Percentiles rank a stretch among this genome's conserved stretches.
Conservation (phyloP, 2,888 invertebrate genomes). For the Eristalinus sepulchralis region DNA sequence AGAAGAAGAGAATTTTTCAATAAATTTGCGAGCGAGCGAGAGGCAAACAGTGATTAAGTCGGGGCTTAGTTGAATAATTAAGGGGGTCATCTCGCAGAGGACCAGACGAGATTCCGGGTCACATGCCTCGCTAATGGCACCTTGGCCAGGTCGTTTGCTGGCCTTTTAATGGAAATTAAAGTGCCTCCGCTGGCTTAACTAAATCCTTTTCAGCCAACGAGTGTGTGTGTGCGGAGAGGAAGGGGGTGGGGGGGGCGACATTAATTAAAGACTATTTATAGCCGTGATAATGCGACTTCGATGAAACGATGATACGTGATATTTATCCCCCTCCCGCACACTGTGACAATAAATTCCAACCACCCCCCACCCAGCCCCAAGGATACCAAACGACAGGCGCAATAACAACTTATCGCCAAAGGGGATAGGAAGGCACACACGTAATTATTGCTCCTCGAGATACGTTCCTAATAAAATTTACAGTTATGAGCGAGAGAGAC, state of each 20-base stretch:
- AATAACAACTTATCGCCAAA: conserved; percentile 29
- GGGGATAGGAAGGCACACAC: no score
- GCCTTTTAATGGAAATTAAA: neutral
- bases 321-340: conserved; percentile 16
- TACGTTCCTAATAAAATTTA: conserved; percentile 28
- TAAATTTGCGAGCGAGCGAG: conserved; percentile 13
- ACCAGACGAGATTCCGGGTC: no score
- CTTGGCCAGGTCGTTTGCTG: neutral
- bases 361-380: no score
- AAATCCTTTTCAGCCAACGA: neutral
- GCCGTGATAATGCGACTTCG: conserved; percentile 10
- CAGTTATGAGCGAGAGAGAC: neutral
- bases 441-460: conserved; percentile 10
- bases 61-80: conserved; percentile 45
- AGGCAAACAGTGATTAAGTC: conserved; percentile 26
- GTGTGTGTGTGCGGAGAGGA: neutral
- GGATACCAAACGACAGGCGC: no score
- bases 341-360: conserved; percentile 35
- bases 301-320: neutral
- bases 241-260: neutral
- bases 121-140: conserved; percentile 50
- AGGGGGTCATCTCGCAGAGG: neutral
- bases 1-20: conserved; percentile 12
- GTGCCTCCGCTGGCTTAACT: neutral
- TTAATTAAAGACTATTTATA: conserved; percentile 51